Evolutionary conservation across 2,113 vertebrate genomes (phyloP), one percentile per base, ranked within the genome.

Genomic region (Malurus elegans): DNA sequence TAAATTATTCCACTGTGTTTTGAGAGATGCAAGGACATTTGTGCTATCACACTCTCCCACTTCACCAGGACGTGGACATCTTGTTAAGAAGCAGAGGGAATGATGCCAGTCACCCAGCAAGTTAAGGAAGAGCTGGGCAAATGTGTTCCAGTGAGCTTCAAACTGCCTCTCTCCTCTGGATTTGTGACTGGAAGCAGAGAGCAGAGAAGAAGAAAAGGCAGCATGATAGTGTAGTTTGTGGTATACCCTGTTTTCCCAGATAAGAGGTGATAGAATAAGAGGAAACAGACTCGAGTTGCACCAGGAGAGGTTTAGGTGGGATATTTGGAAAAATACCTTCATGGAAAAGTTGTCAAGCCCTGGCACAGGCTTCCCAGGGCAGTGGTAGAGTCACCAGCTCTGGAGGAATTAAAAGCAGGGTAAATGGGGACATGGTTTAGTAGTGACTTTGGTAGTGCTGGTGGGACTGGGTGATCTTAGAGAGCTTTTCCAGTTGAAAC

Each of bases 1-100:
- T 28, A 20, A 8, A 83, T 25, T 57, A 65, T 76, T 44, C 79
- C 28, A 38, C 56, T 16, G 45, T 14, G 38, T 20, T 65, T 45
- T 8, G 18, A 65, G 75, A 65, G 42, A 34, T 0, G 0, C 4
- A 2, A 45, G 18, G 19, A 54, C 4, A 3, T 31, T 14, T 38
- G 40, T 32, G 67, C 25, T 3, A 4, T 23, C 42, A 4, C 31
- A 44, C 24, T 74, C 38, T 45, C 21, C 40, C 5, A 5, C 20
- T 47, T 71, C 70, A 13, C 14, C 9, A 50, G 10, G 25, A 38
- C 32, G 26, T 48, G 40, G 72, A 79, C 2, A 3, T n/a, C 14
- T n/a, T 6, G 31, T 54, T 64, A 76, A 48, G 36, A 73, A 53
- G 6, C 40, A 32, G 32, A 67, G 25, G 85, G 51, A 60, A 65